These are phyloP conservation scores for Corythucha ciliata DNA, from an alignment of 2,888 invertebrate species.

Conservation along the genomic window DNA sequence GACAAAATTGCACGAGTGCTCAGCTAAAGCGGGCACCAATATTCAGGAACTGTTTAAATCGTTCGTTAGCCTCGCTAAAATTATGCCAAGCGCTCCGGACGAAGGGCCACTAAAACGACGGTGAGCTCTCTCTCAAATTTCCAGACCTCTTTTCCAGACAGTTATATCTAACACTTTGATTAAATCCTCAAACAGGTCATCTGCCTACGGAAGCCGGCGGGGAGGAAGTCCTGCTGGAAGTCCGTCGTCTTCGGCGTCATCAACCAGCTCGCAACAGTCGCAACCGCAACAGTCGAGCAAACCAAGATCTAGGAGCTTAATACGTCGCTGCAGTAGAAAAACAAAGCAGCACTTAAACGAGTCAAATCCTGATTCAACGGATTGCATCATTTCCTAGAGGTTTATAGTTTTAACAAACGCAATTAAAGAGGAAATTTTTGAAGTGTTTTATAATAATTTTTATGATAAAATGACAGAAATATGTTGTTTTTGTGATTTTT, in stretches of 20 bases:
- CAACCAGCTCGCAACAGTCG: slow-evolving; percentile 41
- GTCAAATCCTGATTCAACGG: slow-evolving; percentile 45
- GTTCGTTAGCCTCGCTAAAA: slow-evolving; percentile 65
- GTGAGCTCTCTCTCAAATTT: no score
- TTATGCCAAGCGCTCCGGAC: slow-evolving; percentile 47
- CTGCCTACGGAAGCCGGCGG: slow-evolving; percentile 36
- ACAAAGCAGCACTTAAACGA: slow-evolving; percentile 68
- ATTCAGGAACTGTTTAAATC: slow-evolving; percentile 71
- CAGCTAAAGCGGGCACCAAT: slow-evolving; percentile 68
- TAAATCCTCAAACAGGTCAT: slow-evolving; percentile 24
- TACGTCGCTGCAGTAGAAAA: slow-evolving; percentile 68
- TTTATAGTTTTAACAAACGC: no score
- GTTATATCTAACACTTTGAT: not conserved
- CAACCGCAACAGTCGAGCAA: slow-evolving; percentile 45
- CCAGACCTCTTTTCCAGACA: no score
- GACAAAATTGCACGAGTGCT: slow-evolving; percentile 66
- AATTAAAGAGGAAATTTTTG: no score
- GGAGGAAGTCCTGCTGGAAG: slow-evolving; percentile 43
- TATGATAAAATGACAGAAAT: no score
- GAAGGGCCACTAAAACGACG: slow-evolving; percentile 51
- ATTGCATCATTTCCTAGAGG: slow-evolving; percentile 63
- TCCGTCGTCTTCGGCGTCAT: slow-evolving; percentile 42
- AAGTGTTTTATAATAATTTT: no score
- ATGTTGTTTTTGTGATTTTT: no score
- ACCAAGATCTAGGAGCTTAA: slow-evolving; percentile 62